Conservation (phyloP, 2,797 vertebrate genomes). For the Helostoma temminkii region DNA sequence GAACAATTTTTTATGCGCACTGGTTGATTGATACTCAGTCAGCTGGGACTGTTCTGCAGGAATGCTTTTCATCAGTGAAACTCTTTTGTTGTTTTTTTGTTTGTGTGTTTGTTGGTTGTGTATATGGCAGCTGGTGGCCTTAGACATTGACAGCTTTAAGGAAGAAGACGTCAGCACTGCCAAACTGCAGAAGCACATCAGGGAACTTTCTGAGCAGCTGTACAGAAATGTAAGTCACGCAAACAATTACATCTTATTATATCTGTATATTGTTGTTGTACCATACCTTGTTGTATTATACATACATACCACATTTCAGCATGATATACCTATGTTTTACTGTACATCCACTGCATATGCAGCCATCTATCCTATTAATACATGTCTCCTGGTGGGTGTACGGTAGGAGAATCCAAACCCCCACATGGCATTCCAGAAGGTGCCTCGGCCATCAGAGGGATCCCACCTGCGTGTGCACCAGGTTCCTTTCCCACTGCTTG, state of each 20-base stretch:
- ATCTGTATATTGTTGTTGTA: no score
- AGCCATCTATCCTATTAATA: slow-evolving; percentile 15
- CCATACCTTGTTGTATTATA: not conserved
- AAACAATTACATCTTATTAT: not conserved
- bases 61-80: slow-evolving; percentile 6
- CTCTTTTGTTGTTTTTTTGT: slow-evolving; percentile 9
- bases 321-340: not conserved
- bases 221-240: slow-evolving; percentile 92
- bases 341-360: slow-evolving; percentile 1
- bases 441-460: slow-evolving; percentile 95
- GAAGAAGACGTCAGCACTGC: slow-evolving; percentile 89
- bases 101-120: slow-evolving; percentile 23
- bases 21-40: not conserved
- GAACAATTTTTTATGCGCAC: not conserved
- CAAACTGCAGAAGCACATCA: slow-evolving; percentile 92
- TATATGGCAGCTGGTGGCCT: slow-evolving; percentile 91
- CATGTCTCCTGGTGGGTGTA: slow-evolving; percentile 9
- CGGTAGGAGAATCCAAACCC: slow-evolving; percentile 97
- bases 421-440: slow-evolving; percentile 98
- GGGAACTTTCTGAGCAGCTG: slow-evolving; percentile 96
- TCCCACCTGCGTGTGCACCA: slow-evolving; percentile 96
- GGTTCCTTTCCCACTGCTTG: slow-evolving; percentile 91
- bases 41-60: not conserved
- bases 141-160: slow-evolving; percentile 92
- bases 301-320: not conserved